These are phyloP conservation scores for Formica exsecta DNA, from an alignment of 1,140 invertebrate genomes.

Conservation along the genomic window DNA sequence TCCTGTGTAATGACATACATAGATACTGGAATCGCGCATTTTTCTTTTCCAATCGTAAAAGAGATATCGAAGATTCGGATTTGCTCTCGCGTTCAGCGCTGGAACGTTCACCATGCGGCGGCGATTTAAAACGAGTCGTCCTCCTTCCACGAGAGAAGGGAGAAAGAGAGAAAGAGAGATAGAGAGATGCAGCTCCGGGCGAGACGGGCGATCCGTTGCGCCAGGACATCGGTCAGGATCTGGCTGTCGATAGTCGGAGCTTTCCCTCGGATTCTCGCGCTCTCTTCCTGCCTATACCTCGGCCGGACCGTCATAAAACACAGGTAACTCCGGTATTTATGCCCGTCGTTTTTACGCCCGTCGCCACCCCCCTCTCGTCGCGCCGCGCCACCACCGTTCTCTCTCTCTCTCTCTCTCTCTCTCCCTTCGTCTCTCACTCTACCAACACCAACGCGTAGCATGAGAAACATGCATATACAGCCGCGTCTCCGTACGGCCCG, in stretches of 20 bases:
- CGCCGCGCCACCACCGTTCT: constrained; percentile 12
- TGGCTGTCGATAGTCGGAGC: constrained; percentile 81
- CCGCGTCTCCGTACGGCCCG: constrained; percentile 71
- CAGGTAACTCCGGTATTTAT: constrained; percentile 86
- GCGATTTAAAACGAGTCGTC: constrained; percentile 39
- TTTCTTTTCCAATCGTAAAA: constrained; percentile 54
- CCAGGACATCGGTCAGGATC: constrained; percentile 85
- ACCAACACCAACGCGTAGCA: constrained; percentile 49
- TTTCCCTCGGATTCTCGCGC: constrained; percentile 77
- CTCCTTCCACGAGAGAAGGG: constrained; percentile 35
- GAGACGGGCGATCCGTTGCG: constrained; percentile 69
- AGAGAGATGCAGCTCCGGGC: constrained; percentile 46
- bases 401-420: not conserved
- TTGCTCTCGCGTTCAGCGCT: constrained; percentile 18
- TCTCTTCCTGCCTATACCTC: constrained; percentile 70
- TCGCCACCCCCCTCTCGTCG: constrained; percentile 52
- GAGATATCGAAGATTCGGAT: constrained; percentile 59
- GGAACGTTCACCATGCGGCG: constrained; percentile 42
- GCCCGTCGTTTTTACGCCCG: constrained; percentile 78
- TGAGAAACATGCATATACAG: constrained; percentile 57
- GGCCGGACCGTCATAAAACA: constrained; percentile 83
- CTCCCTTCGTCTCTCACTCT: constrained; percentile 4
- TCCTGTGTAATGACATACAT: not conserved
- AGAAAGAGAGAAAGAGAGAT: constrained; percentile 68
- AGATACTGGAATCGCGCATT: constrained; percentile 30